A percentile compares a stretch with the other conserved stretches of the same genome.
Evolutionary conservation across 2,797 vertebrate genomes (phyloP).

Genomic region (Astyanax mexicanus): DNA sequence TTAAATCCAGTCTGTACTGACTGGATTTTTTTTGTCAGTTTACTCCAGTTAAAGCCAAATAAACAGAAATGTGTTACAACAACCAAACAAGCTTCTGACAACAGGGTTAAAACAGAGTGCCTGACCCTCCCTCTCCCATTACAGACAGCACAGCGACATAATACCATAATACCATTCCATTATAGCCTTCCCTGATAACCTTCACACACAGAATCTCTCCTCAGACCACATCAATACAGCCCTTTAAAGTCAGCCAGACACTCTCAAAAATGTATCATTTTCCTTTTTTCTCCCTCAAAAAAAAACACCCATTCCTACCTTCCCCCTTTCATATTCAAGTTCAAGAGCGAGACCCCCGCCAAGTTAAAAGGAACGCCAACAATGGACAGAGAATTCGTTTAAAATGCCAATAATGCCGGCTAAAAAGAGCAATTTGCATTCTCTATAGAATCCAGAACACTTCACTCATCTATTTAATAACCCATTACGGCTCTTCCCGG

Average conservation of each 20-base stretch:
- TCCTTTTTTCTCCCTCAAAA: slow-evolving; percentile 3
- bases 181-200: slow-evolving; percentile 13
- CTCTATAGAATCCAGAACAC: slow-evolving; percentile 56
- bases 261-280: slow-evolving; percentile 31
- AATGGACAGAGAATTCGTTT: slow-evolving; percentile 50
- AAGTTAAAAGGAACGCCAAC: slow-evolving; percentile 49
- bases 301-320: slow-evolving; percentile 8
- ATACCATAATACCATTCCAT: background rate
- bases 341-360: slow-evolving; percentile 41
- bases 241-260: slow-evolving; percentile 10
- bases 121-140: background rate
- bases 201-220: background rate
- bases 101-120: background rate
- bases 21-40: background rate
- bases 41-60: background rate
- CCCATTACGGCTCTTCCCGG: slow-evolving; percentile 49
- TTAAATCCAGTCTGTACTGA: background rate
- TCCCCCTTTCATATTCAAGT: slow-evolving; percentile 32
- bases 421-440: slow-evolving; percentile 59
- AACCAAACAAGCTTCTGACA: background rate
- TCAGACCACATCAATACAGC: slow-evolving; percentile 27
- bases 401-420: slow-evolving; percentile 45
- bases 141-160: background rate
- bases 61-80: background rate
- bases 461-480: slow-evolving; percentile 54